phyloP scores from a whole-genome alignment of 2,888 invertebrate genomes.

The Pseudanteris insignis region DNA sequence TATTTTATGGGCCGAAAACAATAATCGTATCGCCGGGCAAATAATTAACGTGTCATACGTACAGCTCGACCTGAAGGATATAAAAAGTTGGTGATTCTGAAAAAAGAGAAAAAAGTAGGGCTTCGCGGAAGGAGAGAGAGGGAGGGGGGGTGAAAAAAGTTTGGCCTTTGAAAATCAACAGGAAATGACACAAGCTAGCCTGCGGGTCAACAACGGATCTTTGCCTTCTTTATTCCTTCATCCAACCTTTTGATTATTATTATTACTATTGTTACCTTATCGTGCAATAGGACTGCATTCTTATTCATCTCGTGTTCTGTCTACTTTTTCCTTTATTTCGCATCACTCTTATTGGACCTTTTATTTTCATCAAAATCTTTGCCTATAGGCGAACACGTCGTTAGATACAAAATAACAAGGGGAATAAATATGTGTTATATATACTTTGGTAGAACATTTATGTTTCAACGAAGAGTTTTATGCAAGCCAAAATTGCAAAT shows the following conservation, averaged over 20 bases:
- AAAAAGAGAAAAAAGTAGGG: slow-evolving; percentile 17
- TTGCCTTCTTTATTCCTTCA: slow-evolving; percentile 28
- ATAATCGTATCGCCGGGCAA: no score
- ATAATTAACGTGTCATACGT: no score
- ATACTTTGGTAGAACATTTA: no score
- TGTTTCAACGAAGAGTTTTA: no score
- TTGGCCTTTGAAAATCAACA: slow-evolving; percentile 41
- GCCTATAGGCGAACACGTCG: no score
- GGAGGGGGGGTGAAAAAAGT: slow-evolving; percentile 33
- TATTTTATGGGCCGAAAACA: no score
- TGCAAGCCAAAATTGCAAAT: no score
- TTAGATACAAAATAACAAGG: no score
- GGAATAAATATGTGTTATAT: no score
- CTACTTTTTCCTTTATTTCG: no score
- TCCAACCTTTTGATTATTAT: slow-evolving; percentile 14
- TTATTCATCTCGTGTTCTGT: slow-evolving; percentile 13
- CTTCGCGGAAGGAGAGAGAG: slow-evolving; percentile 20
- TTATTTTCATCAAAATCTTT: neutral
- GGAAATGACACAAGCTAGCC: slow-evolving; percentile 40
- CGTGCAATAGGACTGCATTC: slow-evolving; percentile 22
- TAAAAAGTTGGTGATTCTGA: no score
- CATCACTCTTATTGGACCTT: slow-evolving; percentile 25
- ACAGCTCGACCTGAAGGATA: no score
- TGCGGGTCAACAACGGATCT: slow-evolving; percentile 40
- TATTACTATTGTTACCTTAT: slow-evolving; percentile 23